These are phyloP conservation scores for Muschampia staudingeri DNA, from an alignment of 2,888 invertebrate species.

Conservation along the genomic window DNA sequence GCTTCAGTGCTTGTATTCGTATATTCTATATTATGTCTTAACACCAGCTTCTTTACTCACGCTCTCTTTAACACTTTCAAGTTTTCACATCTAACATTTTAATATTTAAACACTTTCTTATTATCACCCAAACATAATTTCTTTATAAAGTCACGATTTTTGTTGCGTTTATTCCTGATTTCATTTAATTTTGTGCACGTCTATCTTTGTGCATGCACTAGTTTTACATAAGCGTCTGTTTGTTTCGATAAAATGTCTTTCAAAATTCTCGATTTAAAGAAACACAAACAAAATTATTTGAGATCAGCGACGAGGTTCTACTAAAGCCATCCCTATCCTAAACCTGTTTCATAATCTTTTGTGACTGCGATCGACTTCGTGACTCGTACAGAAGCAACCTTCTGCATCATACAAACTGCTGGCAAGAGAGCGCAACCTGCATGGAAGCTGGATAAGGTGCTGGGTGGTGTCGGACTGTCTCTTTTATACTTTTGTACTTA, in stretches of 20 bases:
- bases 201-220: slow-evolving; percentile 74
- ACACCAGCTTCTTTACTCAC: slow-evolving; percentile 69
- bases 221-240: slow-evolving; percentile 72
- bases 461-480: slow-evolving; percentile 85
- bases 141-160: slow-evolving; percentile 65
- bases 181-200: slow-evolving; percentile 90
- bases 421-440: slow-evolving; percentile 83
- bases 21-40: slow-evolving; percentile 67
- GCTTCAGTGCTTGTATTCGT: slow-evolving; percentile 52
- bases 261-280: slow-evolving; percentile 51
- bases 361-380: slow-evolving; percentile 76
- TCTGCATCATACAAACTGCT: slow-evolving; percentile 81
- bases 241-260: slow-evolving; percentile 71
- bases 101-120: slow-evolving; percentile 65
- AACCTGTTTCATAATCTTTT: slow-evolving; percentile 70
- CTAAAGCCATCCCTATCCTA: slow-evolving; percentile 69
- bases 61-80: slow-evolving; percentile 57
- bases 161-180: slow-evolving; percentile 83
- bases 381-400: slow-evolving; percentile 78
- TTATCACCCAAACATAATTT: slow-evolving; percentile 69
- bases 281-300: slow-evolving; percentile 84
- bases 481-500: slow-evolving; percentile 78
- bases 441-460: slow-evolving; percentile 87
- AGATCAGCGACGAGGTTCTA: slow-evolving; percentile 91
- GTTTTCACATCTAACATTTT: slow-evolving; percentile 48